Base-by-base conservation (phyloP, 1,140 invertebrate genomes). In the Platyscapa corneri region DNA sequence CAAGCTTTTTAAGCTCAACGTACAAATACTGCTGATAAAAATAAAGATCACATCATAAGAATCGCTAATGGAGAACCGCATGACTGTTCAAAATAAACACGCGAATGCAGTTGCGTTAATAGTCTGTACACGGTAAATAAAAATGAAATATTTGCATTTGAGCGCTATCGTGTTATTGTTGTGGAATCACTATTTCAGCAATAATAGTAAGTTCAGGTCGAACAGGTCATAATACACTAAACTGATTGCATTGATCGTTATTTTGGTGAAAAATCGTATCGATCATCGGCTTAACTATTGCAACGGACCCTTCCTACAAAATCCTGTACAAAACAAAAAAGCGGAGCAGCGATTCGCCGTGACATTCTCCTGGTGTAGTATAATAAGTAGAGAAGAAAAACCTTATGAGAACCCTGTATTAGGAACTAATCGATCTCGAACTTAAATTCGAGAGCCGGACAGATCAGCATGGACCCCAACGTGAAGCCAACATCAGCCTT, bases 371-470 rank as follows among this genome's bases (percentile, higher is more conserved):
- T 56, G 83, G 53, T 76, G 84, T 49, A 37, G 42, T 16, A 32
- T 16, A 32, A 56, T 34, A 42, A 72, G 77, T 80, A 49, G 42
- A 86, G 49, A 79, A 86, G 67, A 79, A 86, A 85, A 86, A 82
- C 64, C 67, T 56, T 75, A 86, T 14, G 75, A 83, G 75, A 86
- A 83, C 80, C 81, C 81, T 86, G 85, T 80, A 86, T 86, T 86
- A 86, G 85, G 85, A 86, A 86, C 85, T 80, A 78, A 86, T 79
- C 85, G 80, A 32, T 86, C 81, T 86, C 80, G 81, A 83, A 37
- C n/a, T 80, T 34, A 60, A 74, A 72, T 82, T 78, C 65, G 80
- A 79, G 74, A 86, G 39, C 79, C 60, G 60, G 84, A 32, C 27
- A 46, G 74, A 83, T 78, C 85, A 83, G 65, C 85, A 83, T 75